A percentile compares a stretch with the other conserved stretches of the same genome.
phyloP scores from a whole-genome alignment of 2,113 vertebrate genomes.

The Pan troglodytes region NHGRI_mPanTro3-v2.1_pri NC_072403.2:58668001-58668500 shows the following conservation, averaged over 20 bases:
- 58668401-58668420: neutral
- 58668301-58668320: neutral
- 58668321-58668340: neutral
- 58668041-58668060: accelerated
- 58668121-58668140: neutral
- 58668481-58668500: neutral
- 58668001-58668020: neutral
- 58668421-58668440: neutral
- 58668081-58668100: neutral
- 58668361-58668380: neutral
- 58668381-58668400: neutral
- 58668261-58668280: neutral
- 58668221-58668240: neutral
- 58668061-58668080: neutral
- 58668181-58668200: neutral
- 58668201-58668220: too few relatives aligned
- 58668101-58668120: neutral
- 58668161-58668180: neutral
- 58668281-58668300: neutral
- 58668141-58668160: neutral
- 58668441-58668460: too few relatives aligned
- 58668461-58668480: neutral
- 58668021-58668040: accelerated
- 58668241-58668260: neutral
- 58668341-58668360: neutral